phyloP scores from a whole-genome alignment of 2,888 invertebrate genomes.

The Rotaria magnacalcarata region DNA sequence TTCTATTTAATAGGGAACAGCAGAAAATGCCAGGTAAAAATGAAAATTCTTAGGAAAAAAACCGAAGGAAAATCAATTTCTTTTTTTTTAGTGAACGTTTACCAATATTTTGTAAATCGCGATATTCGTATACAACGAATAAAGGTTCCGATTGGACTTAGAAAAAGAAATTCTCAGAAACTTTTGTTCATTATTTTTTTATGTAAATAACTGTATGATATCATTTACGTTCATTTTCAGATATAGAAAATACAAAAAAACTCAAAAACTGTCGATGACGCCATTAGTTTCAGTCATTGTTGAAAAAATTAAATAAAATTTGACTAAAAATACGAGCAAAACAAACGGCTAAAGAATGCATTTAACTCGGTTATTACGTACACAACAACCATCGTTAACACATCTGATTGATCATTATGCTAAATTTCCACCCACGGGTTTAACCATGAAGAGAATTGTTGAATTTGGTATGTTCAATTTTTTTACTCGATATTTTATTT shows the following conservation, averaged over 20 bases:
- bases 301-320: not conserved
- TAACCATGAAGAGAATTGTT: slow-evolving; percentile 39
- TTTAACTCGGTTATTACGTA: slow-evolving; percentile 6
- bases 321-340: not conserved
- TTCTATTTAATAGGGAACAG: slow-evolving; percentile 1
- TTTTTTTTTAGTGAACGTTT: not conserved
- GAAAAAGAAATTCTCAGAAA: too few species aligned
- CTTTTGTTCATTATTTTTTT: not conserved
- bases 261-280: not conserved
- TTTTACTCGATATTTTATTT: not conserved
- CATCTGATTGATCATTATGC: slow-evolving; percentile 34
- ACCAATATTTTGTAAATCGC: slow-evolving; percentile 16
- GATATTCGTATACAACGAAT: not conserved
- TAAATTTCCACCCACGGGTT: slow-evolving; percentile 43
- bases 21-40: not conserved
- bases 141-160: slow-evolving; percentile 6
- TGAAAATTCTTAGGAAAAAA: not conserved
- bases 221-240: not conserved
- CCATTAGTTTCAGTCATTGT: not conserved
- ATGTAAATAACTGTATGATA: not conserved
- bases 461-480: slow-evolving; percentile 40
- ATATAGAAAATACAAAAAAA: not conserved
- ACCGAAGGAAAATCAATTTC: too few species aligned
- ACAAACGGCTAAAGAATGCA: not conserved
- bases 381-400: not conserved